phyloP scores from a whole-genome alignment of 2,113 vertebrate genomes.

The Theristicus caerulescens region DNA sequence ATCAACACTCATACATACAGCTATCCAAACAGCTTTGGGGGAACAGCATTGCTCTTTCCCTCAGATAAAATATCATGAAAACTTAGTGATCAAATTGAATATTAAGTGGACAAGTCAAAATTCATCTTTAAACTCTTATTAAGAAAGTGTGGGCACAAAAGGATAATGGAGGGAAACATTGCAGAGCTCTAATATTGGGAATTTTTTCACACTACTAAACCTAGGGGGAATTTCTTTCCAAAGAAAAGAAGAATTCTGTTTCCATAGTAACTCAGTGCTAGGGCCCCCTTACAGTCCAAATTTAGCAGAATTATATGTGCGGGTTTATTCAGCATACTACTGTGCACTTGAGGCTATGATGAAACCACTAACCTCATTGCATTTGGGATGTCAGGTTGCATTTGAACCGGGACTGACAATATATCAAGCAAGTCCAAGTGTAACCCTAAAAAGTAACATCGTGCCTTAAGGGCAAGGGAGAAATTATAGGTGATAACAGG shows the following conservation, averaged over 20 bases:
- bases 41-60: not conserved
- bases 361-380: conserved; percentile 45
- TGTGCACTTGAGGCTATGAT: conserved; percentile 46
- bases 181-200: not conserved
- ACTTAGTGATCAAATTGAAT: not conserved
- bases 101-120: not conserved
- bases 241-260: conserved; percentile 73
- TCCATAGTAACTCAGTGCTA: conserved; percentile 75
- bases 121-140: not conserved
- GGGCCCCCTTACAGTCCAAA: conserved; percentile 70
- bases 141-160: not conserved
- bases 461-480: not conserved
- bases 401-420: not conserved
- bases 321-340: conserved; percentile 62
- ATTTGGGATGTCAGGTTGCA: conserved; percentile 38
- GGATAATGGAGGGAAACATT: not conserved
- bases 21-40: not conserved
- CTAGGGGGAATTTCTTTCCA: conserved; percentile 68
- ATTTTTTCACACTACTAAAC: conserved; percentile 43
- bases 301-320: conserved; percentile 71
- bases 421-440: not conserved
- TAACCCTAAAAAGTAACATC: not conserved
- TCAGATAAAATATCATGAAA: not conserved
- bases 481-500: not conserved
- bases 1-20: not conserved